phyloP scores from a whole-genome alignment of 1,140 invertebrate species.

The Doryteuthis pealeii region DNA sequence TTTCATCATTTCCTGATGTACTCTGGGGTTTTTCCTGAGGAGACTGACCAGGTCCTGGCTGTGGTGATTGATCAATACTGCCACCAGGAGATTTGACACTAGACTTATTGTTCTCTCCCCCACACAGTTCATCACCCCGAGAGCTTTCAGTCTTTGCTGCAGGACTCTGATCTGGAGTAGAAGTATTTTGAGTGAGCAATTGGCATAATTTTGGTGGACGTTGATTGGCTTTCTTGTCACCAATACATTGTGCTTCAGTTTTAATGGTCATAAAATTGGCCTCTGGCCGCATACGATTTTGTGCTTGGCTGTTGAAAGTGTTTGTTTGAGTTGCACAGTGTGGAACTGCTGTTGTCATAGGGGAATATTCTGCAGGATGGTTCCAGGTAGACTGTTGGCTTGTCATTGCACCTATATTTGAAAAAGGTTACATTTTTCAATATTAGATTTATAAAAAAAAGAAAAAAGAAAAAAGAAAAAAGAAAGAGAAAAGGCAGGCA shows the following conservation, averaged over 20 bases:
- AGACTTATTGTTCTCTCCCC: constrained; percentile 20
- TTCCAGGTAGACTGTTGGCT: neutral
- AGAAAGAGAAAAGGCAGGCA: too few relatives aligned
- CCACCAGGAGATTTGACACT: constrained; percentile 51
- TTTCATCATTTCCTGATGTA: constrained; percentile 60
- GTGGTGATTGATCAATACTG: constrained; percentile 65
- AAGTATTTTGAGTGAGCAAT: constrained; percentile 37
- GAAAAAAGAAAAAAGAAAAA: too few relatives aligned
- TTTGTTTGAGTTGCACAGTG: neutral
- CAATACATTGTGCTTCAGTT: constrained; percentile 9
- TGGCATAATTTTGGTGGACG: constrained; percentile 43
- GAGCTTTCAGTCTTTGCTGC: constrained; percentile 9
- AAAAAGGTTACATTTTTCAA: neutral
- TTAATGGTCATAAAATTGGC: constrained; percentile 3
- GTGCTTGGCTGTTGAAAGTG: neutral
- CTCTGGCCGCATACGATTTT: neutral
- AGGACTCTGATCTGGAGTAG: neutral
- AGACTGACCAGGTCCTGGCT: constrained; percentile 58
- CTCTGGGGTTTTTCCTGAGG: constrained; percentile 58
- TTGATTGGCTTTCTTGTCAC: constrained; percentile 10
- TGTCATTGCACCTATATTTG: constrained; percentile 5
- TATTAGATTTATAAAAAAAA: neutral
- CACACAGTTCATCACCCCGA: constrained; percentile 16
- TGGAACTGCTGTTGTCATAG: neutral
- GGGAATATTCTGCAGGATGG: constrained; percentile 7